Conservation (phyloP, 1,140 invertebrate genomes). For the Bombus fervidus region DNA sequence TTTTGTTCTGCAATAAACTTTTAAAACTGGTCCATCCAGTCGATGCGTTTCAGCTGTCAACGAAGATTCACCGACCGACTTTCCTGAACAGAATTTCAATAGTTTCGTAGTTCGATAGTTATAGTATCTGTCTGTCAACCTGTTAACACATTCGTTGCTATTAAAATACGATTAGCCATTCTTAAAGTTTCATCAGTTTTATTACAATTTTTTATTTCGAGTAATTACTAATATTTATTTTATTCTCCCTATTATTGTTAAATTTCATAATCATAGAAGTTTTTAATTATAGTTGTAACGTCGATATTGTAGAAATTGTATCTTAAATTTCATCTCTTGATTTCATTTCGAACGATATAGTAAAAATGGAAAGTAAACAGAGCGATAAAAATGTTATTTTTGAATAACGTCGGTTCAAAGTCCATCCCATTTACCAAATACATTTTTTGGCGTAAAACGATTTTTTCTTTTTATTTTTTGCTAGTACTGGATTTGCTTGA, state of each 20-base stretch:
- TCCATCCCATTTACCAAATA: not conserved
- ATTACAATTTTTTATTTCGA: too few species aligned
- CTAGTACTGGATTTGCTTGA: not conserved
- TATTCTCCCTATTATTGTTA: too few species aligned
- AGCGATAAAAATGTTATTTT: not conserved
- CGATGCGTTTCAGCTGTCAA: not conserved
- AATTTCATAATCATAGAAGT: too few species aligned
- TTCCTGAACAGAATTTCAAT: not conserved
- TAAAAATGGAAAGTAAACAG: not conserved
- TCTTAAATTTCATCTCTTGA: too few species aligned
- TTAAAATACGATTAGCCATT: too few species aligned
- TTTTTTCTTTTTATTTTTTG: not conserved
- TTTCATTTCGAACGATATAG: not conserved
- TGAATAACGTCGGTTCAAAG: not conserved
- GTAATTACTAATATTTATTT: too few species aligned
- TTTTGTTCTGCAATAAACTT: not conserved
- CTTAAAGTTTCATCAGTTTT: too few species aligned
- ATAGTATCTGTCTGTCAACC: not conserved
- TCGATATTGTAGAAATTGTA: too few species aligned
- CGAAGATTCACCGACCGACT: not conserved
- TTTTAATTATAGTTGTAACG: too few species aligned
- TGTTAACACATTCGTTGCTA: not conserved
- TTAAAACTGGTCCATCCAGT: not conserved
- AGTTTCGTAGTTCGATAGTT: not conserved
- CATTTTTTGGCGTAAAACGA: not conserved